Conservation (phyloP, 2,888 invertebrate genomes). For the Conus canariensis region DNA sequence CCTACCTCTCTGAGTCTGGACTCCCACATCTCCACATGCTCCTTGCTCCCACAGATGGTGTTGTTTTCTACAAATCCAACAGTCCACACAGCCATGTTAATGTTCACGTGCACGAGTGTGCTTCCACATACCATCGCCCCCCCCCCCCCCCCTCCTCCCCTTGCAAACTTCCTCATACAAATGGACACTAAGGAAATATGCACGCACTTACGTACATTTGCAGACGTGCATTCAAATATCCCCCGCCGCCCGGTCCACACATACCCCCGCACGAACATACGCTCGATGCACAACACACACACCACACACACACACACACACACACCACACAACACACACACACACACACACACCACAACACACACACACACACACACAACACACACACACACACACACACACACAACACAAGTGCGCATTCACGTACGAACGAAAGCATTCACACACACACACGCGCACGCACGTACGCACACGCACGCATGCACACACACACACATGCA, state of each 20-base stretch:
- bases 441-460: neutral
- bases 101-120: too few species aligned
- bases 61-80: neutral
- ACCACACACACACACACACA: slow-evolving; percentile 29
- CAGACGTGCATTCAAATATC: neutral
- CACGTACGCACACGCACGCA: neutral
- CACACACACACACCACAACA: slow-evolving; percentile 29
- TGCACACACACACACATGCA: slow-evolving; percentile 27
- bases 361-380: slow-evolving; percentile 33
- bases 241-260: neutral
- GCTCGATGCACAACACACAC: neutral
- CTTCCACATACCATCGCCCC: too few species aligned
- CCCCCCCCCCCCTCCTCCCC: too few species aligned
- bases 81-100: neutral
- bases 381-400: slow-evolving; percentile 32
- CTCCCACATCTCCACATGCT: slow-evolving; percentile 74
- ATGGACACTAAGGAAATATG: too few species aligned
- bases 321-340: slow-evolving; percentile 31
- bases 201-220: neutral
- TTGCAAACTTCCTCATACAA: too few species aligned
- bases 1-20: slow-evolving; percentile 69
- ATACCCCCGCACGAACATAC: slow-evolving; percentile 3
- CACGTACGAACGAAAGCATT: too few species aligned
- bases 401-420: neutral
- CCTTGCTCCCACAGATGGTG: slow-evolving; percentile 59